Percentiles rank a stretch among this genome's conserved stretches.
phyloP scores from a whole-genome alignment of 2,797 vertebrate genomes.

The Neopelma chrysocephalum region DNA sequence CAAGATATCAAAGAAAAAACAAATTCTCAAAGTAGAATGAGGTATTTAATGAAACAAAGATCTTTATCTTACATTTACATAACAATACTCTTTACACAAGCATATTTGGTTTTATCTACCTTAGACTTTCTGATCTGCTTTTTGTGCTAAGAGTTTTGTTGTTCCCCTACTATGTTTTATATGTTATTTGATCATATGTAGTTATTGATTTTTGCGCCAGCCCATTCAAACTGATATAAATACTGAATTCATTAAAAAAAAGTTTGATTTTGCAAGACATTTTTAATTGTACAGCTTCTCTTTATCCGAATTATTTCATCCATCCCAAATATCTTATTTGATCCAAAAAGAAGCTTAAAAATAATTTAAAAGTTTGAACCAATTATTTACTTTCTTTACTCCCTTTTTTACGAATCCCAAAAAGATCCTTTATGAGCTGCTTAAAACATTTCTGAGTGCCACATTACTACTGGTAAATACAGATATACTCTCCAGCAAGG shows the following conservation, averaged over 20 bases:
- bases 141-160: background rate
- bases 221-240: background rate
- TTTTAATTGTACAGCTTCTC: background rate
- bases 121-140: background rate
- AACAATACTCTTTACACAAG: background rate
- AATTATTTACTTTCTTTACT: background rate
- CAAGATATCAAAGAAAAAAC: background rate
- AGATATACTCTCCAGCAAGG: background rate
- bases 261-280: background rate
- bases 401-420: background rate
- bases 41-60: background rate
- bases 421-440: background rate
- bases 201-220: background rate
- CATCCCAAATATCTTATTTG: background rate
- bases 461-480: background rate
- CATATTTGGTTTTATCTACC: background rate
- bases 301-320: background rate
- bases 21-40: background rate
- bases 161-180: background rate
- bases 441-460: background rate
- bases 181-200: background rate
- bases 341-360: background rate
- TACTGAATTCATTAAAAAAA: background rate
- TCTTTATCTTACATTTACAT: background rate
- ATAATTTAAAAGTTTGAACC: background rate